Conservation (phyloP, 2,113 vertebrate species). For the Entomyzon cyanotis region DNA sequence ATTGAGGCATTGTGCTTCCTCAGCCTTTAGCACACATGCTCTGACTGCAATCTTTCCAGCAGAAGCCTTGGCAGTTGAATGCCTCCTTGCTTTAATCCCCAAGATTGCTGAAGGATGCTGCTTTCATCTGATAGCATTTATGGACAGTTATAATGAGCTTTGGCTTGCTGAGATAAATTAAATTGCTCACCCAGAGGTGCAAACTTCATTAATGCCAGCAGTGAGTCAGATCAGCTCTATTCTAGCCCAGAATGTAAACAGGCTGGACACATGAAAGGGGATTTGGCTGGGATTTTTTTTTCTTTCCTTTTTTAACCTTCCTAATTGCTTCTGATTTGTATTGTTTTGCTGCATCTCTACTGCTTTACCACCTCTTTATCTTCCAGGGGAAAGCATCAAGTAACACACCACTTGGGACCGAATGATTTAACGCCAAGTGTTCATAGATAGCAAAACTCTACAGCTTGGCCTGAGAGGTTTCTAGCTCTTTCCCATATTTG, state of each 20-base stretch:
- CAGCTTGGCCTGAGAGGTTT: neutral
- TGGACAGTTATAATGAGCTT: conserved; percentile 37
- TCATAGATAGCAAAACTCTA: neutral
- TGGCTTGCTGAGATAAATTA: conserved; percentile 54
- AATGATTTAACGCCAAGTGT: neutral
- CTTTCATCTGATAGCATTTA: conserved; percentile 55
- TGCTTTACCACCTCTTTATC: neutral
- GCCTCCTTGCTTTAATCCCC: conserved; percentile 19
- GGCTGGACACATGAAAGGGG: conserved; percentile 36
- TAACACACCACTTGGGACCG: neutral
- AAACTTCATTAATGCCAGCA: conserved; percentile 54
- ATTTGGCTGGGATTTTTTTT: neutral
- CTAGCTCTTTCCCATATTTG: neutral
- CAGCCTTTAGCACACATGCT: neutral
- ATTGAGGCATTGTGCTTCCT: neutral
- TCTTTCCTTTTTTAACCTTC: conserved; percentile 24
- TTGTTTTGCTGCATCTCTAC: neutral
- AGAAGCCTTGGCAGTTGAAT: neutral
- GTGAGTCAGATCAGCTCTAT: neutral
- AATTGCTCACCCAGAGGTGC: conserved; percentile 51
- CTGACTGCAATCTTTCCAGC: neutral
- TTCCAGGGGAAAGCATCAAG: neutral
- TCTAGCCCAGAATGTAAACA: conserved; percentile 20
- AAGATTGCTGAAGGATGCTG: conserved; percentile 52
- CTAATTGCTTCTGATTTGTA: conserved; percentile 42